phyloP scores from a whole-genome alignment of 2,888 invertebrate genomes.

The Drosophila buzzatii region DNA sequence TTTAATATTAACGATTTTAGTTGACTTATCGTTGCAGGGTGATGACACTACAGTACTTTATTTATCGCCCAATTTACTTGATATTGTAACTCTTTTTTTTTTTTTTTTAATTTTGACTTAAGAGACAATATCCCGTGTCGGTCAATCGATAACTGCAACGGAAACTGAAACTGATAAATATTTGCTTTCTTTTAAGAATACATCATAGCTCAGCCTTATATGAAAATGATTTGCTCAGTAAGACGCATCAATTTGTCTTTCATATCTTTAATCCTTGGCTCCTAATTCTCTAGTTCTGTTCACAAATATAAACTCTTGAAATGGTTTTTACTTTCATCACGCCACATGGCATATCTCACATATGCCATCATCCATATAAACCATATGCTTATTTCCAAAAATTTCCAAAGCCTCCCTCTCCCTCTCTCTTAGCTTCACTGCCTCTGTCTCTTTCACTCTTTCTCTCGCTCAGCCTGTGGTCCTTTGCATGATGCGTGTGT shows the following conservation, averaged over 20 bases:
- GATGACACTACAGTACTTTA: too few species aligned
- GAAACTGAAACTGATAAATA: too few species aligned
- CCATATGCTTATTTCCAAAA: conserved; percentile 44
- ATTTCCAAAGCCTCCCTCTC: conserved; percentile 18
- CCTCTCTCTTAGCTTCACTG: not conserved
- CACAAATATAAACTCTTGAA: not conserved
- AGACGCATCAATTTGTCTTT: not conserved
- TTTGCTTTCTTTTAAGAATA: too few species aligned
- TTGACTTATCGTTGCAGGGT: too few species aligned
- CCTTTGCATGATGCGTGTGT: conserved; percentile 53
- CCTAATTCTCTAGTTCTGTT: not conserved
- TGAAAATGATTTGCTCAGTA: not conserved
- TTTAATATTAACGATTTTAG: too few species aligned
- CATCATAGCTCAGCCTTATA: not conserved
- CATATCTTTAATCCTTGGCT: not conserved
- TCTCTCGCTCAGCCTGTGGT: not conserved
- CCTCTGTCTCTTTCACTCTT: not conserved
- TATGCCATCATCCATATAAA: conserved; percentile 19
- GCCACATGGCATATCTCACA: conserved; percentile 21
- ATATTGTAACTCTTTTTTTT: too few species aligned
- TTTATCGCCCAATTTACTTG: too few species aligned
- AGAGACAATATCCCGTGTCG: too few species aligned
- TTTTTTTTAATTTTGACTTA: too few species aligned
- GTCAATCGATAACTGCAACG: too few species aligned
- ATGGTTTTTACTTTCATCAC: conserved; percentile 29